A percentile compares a stretch with the other conserved stretches of the same genome.
phyloP scores from a whole-genome alignment of 2,888 invertebrate species.

The Folsomia manolachei region DNA sequence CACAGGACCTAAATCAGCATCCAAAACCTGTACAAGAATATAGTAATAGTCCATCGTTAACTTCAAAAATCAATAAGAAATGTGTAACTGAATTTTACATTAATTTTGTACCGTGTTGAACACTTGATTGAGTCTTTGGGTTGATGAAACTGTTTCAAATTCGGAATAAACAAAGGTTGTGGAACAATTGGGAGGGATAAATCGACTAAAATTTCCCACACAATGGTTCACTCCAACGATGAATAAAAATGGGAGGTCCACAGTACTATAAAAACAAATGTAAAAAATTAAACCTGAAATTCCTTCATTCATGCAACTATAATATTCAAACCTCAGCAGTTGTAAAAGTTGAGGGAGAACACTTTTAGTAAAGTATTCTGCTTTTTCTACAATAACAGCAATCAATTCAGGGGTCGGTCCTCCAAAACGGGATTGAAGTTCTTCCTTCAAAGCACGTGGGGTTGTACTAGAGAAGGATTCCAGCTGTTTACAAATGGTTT shows the following conservation, averaged over 20 bases:
- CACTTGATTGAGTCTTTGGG: constrained; percentile 31
- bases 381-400: constrained; percentile 41
- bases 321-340: constrained; percentile 37
- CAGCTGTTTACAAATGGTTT: constrained; percentile 30
- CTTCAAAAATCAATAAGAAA: too few species aligned
- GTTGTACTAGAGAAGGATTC: background rate
- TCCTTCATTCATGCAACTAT: background rate
- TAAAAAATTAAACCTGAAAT: background rate
- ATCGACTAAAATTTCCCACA: constrained; percentile 26
- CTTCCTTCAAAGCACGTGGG: background rate
- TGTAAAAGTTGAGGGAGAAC: constrained; percentile 37
- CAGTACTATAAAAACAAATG: constrained; percentile 20
- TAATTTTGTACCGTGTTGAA: too few species aligned
- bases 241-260: constrained; percentile 35
- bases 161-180: constrained; percentile 34
- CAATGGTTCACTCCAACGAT: constrained; percentile 36
- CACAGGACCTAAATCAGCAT: constrained; percentile 21
- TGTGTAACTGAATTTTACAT: too few species aligned
- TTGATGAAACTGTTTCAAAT: constrained; percentile 30
- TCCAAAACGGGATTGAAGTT: background rate
- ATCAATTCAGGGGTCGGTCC: constrained; percentile 15
- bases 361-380: constrained; percentile 36
- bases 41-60: too few species aligned
- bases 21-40: constrained; percentile 30
- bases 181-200: constrained; percentile 32